Evolutionary conservation across 2,797 vertebrate species (phyloP).

Genomic region (Cyclopterus lumpus): DNA sequence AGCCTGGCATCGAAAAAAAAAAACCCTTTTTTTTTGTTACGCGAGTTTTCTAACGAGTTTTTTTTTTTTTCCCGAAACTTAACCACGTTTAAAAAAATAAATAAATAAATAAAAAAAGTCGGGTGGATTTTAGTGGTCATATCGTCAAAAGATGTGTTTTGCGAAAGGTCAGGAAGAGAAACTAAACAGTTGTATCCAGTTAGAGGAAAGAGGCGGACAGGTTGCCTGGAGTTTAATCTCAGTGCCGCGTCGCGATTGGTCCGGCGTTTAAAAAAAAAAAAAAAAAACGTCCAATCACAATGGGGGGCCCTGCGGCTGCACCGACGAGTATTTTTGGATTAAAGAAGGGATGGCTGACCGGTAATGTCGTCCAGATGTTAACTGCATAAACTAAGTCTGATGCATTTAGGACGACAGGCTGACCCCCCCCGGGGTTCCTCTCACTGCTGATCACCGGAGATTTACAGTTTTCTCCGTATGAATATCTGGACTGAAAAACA

Average conservation of each 20-base stretch:
- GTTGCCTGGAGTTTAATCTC: slow-evolving; percentile 41
- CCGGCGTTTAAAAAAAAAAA: no score
- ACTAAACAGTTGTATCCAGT: slow-evolving; percentile 26
- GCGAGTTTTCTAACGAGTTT: no score
- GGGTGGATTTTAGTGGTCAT: neutral
- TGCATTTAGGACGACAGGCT: slow-evolving; percentile 72
- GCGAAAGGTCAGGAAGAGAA: slow-evolving; percentile 3
- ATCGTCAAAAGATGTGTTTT: neutral
- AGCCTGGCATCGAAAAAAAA: no score
- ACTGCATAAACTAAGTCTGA: slow-evolving; percentile 60
- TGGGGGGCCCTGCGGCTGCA: slow-evolving; percentile 19
- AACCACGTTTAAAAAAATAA: no score
- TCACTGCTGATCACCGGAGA: slow-evolving; percentile 62
- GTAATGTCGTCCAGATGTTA: slow-evolving; percentile 74
- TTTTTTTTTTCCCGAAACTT: no score
- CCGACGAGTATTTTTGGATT: slow-evolving; percentile 35
- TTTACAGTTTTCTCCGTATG: slow-evolving; percentile 61
- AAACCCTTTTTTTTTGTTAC: no score
- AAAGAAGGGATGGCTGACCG: slow-evolving; percentile 35
- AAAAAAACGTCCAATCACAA: slow-evolving; percentile 31
- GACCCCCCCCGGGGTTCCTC: slow-evolving; percentile 69
- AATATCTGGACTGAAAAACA: slow-evolving; percentile 49
- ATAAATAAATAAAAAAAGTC: no score
- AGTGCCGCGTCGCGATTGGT: slow-evolving; percentile 36
- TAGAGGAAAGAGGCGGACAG: neutral